phyloP scores from a whole-genome alignment of 2,888 invertebrate genomes.

The Polietes domitor region DNA sequence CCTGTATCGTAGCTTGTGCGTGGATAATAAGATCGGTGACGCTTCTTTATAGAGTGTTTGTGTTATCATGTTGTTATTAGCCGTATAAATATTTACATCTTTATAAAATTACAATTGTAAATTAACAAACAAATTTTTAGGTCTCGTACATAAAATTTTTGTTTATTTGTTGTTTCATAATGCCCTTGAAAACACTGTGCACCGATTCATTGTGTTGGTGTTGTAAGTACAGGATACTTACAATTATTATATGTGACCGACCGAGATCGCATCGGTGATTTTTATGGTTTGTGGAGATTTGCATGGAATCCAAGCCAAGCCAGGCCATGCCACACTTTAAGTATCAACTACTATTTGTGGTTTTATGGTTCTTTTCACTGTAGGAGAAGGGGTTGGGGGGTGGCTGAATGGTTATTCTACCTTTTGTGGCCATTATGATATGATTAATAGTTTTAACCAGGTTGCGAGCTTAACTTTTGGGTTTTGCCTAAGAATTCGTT shows the following conservation, averaged over 20 bases:
- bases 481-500: slow-evolving; percentile 34
- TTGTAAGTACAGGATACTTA: slow-evolving; percentile 31
- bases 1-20: too few species aligned
- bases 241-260: slow-evolving; percentile 52
- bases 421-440: slow-evolving; percentile 50
- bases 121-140: too few species aligned
- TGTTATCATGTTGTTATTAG: too few species aligned
- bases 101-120: too few species aligned
- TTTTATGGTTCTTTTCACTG: not conserved
- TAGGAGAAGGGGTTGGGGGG: not conserved
- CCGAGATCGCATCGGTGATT: not conserved
- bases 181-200: too few species aligned
- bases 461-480: slow-evolving; percentile 43
- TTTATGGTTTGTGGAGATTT: slow-evolving; percentile 15
- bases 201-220: not conserved
- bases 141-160: too few species aligned
- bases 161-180: too few species aligned
- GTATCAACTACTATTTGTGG: not conserved
- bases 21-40: too few species aligned
- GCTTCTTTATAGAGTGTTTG: too few species aligned
- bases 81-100: too few species aligned
- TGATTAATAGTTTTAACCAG: slow-evolving; percentile 61
- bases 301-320: not conserved
- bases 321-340: not conserved
- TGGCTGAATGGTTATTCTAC: slow-evolving; percentile 11